Evolutionary conservation across 1,140 invertebrate species (phyloP), one percentile per base, ranked within the genome.

Genomic region (Chironomus tepperi): DNA sequence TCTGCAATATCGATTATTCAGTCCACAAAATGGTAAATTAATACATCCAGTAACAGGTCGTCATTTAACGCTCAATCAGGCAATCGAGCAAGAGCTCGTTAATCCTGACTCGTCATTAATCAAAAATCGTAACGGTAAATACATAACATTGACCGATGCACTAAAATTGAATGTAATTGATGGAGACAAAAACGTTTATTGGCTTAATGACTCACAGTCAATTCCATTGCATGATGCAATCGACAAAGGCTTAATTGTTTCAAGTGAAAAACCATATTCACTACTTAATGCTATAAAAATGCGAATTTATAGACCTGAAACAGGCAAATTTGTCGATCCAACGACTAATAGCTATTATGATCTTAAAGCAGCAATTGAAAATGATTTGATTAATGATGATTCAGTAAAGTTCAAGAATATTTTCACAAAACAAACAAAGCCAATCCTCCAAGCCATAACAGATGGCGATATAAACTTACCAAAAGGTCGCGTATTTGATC

Each of bases 221-320:
- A 87, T 91, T 81, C 88, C 88, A 74, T 85, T 94, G 73, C 90
- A 93, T 81, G 86, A 89, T 77, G 93, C 92, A 8, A 88, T 88
- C 77, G 88, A 91, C 75, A 93, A 91, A 82, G 92, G 91, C 9
- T 92, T 90, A 77, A 84, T 94, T 8, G 81, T 93, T 12, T 91
- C 88, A 76, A 89, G 89, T 43, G 86, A 87, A 76, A 91, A 91
- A 80, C 93, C 91, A 7, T 89, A 89, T 86, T 91, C 91, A 1
- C 82, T 98, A 43, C 91, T 94, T 82, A 93, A 97, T 86, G 92
- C 92, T 73, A 83, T 97, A 72, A 89, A 92, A 57, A 89, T 91
- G 82, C 90, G 92, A 74, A 85, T 93, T 74, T 95, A 95, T 81
- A 89, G 96, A 81, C 83, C 88, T 0, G 86, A 89, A 73, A 91